A percentile compares a stretch with the other conserved stretches of the same genome.
These are phyloP conservation scores for Apaloderma vittatum DNA, from an alignment of 2,113 vertebrate species.

Conservation along the genomic window DNA sequence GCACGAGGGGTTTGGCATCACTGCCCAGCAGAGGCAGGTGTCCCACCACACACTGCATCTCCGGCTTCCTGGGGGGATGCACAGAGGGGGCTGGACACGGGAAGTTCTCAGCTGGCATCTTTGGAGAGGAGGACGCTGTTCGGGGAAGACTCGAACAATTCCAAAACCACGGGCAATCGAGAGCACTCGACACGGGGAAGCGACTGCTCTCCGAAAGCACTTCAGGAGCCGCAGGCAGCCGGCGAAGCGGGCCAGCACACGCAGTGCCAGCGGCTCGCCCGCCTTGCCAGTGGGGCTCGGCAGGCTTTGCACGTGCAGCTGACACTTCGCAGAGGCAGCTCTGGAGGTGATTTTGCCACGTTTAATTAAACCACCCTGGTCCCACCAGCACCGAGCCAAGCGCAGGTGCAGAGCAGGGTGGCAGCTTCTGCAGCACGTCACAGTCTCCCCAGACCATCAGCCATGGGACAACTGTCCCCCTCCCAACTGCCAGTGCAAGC, in stretches of 20 bases:
- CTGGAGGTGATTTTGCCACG: background rate
- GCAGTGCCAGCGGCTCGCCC: accelerated
- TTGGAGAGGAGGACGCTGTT: background rate
- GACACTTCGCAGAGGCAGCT: background rate
- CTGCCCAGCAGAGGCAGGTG: background rate
- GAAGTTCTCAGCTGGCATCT: background rate
- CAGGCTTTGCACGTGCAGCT: background rate
- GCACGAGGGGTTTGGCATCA: background rate
- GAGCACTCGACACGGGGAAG: background rate
- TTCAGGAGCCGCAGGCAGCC: accelerated
- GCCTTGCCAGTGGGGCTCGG: no score
- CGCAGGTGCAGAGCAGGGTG: background rate
- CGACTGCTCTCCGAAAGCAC: background rate
- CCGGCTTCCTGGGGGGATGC: accelerated
- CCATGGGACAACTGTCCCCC: background rate
- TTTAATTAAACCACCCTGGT: background rate
- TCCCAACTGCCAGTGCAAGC: background rate
- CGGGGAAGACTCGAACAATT: background rate
- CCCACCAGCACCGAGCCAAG: background rate
- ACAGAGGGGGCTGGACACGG: background rate
- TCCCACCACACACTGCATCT: background rate
- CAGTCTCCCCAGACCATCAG: background rate
- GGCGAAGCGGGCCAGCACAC: accelerated
- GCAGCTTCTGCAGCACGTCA: background rate
- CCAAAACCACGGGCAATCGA: background rate